Base-by-base conservation (phyloP, 1,140 invertebrate species). In the Tetramorium parvispinum region DNA sequence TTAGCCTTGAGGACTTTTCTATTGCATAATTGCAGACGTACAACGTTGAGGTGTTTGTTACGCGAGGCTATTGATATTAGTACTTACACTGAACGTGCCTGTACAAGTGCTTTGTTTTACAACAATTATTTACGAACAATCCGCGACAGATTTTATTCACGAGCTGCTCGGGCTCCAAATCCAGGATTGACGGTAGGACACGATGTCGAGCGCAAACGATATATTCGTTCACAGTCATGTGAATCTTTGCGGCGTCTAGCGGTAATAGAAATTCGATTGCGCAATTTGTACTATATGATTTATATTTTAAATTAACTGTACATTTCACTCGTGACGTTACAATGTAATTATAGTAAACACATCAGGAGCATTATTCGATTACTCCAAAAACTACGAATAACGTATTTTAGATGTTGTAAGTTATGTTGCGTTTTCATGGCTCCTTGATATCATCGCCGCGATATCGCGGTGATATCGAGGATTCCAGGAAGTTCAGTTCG, bases 21-120 rank as follows among this genome's bases (percentile, higher is more conserved):
- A 53, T 27, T 32, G 13, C 18, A 37, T 68, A 61, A 27, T n/a
- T 27, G 24, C 37, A 8, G 55, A 24, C 86, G 71, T 70, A 40
- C 75, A 77, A 85, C 75, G 85, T 86, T 57, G n/a, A 86, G 63
- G 88, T 88, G 68, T 78, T 59, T 86, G 65, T 89, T 82, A 89
- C 85, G 70, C 77, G 88, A 89, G 85, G 88, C 85, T 89, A 82
- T 66, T 89, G 86, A 68, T 66, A 68, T 66, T 89, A 89, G 88
- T 89, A 89, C 88, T 89, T 89, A 89, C 55, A 83, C 73, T 78
- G 85, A 87, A 87, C 71, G 88, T 87, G 88, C 88, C 88, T 89
- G 77, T 89, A 83, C 57, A 55, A 88, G 70, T 87, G 88, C 65
- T 85, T 75, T 83, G 40, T 83, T 83, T 55, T 57, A 81, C 32